Percentiles rank a stretch among this genome's conserved stretches.
These are phyloP conservation scores for Sebastes paucispinis DNA, from an alignment of 2,797 vertebrate species.

Conservation along the genomic window DNA sequence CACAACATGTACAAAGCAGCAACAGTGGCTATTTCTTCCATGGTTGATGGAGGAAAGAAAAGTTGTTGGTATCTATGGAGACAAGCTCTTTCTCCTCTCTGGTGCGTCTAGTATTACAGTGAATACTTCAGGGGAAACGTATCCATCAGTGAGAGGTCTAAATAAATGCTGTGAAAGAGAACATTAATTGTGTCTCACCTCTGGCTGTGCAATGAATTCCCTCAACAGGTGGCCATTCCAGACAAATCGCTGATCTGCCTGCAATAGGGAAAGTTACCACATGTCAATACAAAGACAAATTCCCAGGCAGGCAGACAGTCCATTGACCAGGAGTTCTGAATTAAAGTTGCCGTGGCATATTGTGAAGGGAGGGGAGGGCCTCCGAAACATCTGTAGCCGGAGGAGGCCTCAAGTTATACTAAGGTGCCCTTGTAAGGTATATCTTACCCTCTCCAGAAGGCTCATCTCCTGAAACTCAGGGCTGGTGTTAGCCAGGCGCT, in stretches of 20 bases:
- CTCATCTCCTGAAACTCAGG: conserved; percentile 98
- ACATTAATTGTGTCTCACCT: conserved; percentile 78
- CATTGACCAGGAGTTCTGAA: not conserved
- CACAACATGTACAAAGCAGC: too few species aligned
- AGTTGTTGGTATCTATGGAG: too few species aligned
- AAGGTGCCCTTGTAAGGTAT: not conserved
- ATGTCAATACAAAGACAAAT: not conserved
- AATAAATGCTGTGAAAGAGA: not conserved
- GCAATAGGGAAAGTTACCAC: not conserved
- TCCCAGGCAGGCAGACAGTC: not conserved
- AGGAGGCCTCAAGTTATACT: too few species aligned
- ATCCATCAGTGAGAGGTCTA: not conserved
- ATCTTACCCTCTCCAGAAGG: conserved; percentile 60
- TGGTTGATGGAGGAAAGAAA: too few species aligned
- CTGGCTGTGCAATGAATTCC: conserved; percentile 92
- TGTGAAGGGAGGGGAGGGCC: too few species aligned
- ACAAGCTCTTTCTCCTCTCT: too few species aligned
- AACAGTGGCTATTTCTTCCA: too few species aligned
- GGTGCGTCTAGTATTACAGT: too few species aligned
- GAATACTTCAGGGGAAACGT: not conserved
- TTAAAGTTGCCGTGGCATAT: too few species aligned
- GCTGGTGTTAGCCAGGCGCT: conserved; percentile 94
- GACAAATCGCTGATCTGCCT: conserved; percentile 97
- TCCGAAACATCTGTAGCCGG: too few species aligned
- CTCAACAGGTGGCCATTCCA: conserved; percentile 95